Conservation (phyloP, 2,888 invertebrate species). For the Drosophila longiperda region DNA sequence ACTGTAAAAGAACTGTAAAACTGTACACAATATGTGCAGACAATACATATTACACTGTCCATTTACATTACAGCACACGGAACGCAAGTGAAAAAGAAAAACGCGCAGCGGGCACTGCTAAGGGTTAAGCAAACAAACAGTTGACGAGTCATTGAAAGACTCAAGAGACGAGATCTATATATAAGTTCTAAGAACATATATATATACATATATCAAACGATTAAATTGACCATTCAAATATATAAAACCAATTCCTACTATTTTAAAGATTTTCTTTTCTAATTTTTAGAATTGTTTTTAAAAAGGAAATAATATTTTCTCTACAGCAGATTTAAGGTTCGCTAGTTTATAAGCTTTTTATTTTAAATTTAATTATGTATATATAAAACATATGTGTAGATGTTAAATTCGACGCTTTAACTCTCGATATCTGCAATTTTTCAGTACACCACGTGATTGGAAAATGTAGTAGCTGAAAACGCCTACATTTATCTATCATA, state of each 20-base stretch:
- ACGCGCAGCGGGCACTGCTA: not conserved
- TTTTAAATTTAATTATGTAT: too few species aligned
- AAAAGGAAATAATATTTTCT: too few species aligned
- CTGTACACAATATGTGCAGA: slow-evolving; percentile 3
- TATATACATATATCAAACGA: too few species aligned
- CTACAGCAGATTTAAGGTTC: too few species aligned
- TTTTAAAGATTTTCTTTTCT: not conserved
- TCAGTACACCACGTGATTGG: not conserved
- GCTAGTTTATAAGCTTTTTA: too few species aligned
- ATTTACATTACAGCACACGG: not conserved
- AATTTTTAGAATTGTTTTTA: not conserved
- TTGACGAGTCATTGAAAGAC: not conserved
- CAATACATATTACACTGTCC: not conserved
- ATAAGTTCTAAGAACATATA: not conserved
- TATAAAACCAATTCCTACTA: not conserved
- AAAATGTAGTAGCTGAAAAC: not conserved
- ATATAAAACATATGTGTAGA: too few species aligned
- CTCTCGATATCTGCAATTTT: not conserved
- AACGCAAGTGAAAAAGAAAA: not conserved
- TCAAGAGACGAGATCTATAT: not conserved
- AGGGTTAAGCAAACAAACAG: not conserved
- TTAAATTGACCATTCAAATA: not conserved
- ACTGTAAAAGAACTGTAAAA: not conserved
- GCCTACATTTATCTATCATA: not conserved
- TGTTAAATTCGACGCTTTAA: too few species aligned